phyloP scores from a whole-genome alignment of 2,888 invertebrate species.

The Theretra japonica region DNA sequence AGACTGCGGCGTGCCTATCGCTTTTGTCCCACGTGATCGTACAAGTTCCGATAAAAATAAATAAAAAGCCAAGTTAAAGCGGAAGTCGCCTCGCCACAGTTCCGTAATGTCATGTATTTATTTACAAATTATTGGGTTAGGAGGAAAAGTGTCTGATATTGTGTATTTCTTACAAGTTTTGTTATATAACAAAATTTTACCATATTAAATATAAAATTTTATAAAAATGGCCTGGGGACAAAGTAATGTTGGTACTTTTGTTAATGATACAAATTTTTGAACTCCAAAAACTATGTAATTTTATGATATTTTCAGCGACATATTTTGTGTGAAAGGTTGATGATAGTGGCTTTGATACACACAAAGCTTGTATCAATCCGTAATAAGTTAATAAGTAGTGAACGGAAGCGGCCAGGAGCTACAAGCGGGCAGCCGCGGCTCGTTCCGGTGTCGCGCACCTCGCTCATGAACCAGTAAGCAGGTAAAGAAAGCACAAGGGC shows the following conservation, averaged over 20 bases:
- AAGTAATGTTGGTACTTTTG: too few relatives aligned
- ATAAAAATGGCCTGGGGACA: too few relatives aligned
- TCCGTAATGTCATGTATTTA: not conserved
- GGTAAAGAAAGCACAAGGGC: constrained; percentile 70
- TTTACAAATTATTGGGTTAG: not conserved
- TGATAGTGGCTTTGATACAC: too few relatives aligned
- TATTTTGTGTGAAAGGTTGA: too few relatives aligned
- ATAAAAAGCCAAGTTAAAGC: constrained; percentile 5
- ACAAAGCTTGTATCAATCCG: too few relatives aligned
- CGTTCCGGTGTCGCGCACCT: constrained; percentile 68
- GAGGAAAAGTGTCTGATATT: too few relatives aligned
- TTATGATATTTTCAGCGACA: too few relatives aligned
- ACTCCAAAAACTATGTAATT: too few relatives aligned
- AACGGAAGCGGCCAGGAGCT: constrained; percentile 30
- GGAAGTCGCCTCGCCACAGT: not conserved
- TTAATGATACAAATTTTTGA: too few relatives aligned
- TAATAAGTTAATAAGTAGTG: not conserved
- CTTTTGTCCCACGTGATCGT: constrained; percentile 22
- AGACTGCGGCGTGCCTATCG: constrained; percentile 21
- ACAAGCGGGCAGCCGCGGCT: constrained; percentile 43
- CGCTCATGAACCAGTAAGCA: constrained; percentile 71
- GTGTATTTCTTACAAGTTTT: too few relatives aligned
- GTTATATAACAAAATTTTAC: too few relatives aligned
- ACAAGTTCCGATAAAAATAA: constrained; percentile 30
- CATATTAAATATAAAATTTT: too few relatives aligned